Base-by-base conservation (phyloP, 2,797 vertebrate species). In the Rhynchonycteris naso region DNA sequence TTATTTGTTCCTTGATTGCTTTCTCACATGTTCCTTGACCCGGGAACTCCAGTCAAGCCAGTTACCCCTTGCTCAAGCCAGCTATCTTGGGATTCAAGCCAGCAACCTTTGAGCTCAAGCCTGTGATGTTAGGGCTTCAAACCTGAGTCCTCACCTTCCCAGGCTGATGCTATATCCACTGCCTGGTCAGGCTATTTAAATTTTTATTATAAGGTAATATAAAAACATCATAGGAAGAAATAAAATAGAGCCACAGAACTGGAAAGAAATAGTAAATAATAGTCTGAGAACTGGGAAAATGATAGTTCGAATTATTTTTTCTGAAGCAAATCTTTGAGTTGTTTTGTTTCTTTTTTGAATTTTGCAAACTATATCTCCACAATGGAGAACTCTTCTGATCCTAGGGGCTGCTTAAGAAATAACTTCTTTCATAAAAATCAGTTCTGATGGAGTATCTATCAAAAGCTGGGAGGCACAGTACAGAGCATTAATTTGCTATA, bases 291-390 rank as follows among this genome's bases (percentile, higher is more conserved):
- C 14, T 35, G 9, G 26, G 38, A 83, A 93, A 80, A 33, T 0
- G 21, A 21, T 33, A 81, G 26, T 95, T 80, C 50, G 12, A 79
- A 75, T 91, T 69, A 61, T 81, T 6, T 54, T 94, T 94, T 11
- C 35, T 61, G 38, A 91, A 76, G 59, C 15, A 71, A 63, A 56
- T 26, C 72, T 76, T 79, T 54, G 30, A 52, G 72, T 59, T 75
- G 14, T 71, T 84, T 90, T 69, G 19, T 93, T 75, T 86, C 59
- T 65, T 71, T 82, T 82, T 89, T 83, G 58, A 14, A 80, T 61
- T 35, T 14, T 83, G 69, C 76, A 82, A 94, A 88, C 75, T 68
- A 7, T 14, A 16, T 54, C 59, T 8, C 30, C 85, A 18, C 65
- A 75, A 30, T 52, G 11, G 47, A 91, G 72, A 83, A 33, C 7